Percentiles rank a stretch among this genome's conserved stretches.
phyloP scores from a whole-genome alignment of 1,140 invertebrate genomes.

The Zaprionus capensis region DNA sequence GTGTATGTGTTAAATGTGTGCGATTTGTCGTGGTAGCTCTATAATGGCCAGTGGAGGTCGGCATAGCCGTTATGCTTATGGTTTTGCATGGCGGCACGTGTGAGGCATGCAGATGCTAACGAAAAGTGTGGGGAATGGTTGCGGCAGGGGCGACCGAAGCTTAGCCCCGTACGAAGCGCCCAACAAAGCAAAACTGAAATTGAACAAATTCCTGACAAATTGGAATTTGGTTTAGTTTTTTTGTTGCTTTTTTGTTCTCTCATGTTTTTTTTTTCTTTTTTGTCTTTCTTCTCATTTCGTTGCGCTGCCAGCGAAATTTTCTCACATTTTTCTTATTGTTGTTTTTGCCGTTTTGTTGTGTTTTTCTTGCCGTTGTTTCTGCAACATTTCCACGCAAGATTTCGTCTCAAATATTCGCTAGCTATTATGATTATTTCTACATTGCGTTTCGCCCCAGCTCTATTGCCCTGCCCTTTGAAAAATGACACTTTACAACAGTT shows the following conservation, averaged over 20 bases:
- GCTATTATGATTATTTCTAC: slow-evolving; percentile 79
- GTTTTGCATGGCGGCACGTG: slow-evolving; percentile 78
- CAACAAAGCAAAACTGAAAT: slow-evolving; percentile 76
- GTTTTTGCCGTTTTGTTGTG: slow-evolving; percentile 45
- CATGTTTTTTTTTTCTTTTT: slow-evolving; percentile 34
- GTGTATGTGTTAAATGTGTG: slow-evolving; percentile 77
- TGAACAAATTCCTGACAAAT: slow-evolving; percentile 84
- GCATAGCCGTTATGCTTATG: slow-evolving; percentile 69
- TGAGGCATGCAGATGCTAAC: slow-evolving; percentile 67
- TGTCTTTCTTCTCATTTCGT: slow-evolving; percentile 44
- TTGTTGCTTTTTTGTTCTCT: slow-evolving; percentile 31
- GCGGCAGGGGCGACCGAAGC: slow-evolving; percentile 21
- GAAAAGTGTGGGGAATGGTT: not conserved
- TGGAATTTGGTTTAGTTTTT: slow-evolving; percentile 82
- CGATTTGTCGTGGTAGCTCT: slow-evolving; percentile 78
- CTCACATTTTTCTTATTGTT: slow-evolving; percentile 75
- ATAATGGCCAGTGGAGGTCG: slow-evolving; percentile 69
- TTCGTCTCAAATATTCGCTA: slow-evolving; percentile 77
- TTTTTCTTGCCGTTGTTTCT: slow-evolving; percentile 65
- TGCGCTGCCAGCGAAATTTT: slow-evolving; percentile 69
- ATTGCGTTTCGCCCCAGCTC: slow-evolving; percentile 50
- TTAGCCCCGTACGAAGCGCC: slow-evolving; percentile 29
- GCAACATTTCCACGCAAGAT: slow-evolving; percentile 75
- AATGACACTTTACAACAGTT: slow-evolving; percentile 82
- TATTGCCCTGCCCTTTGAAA: slow-evolving; percentile 63